These are phyloP conservation scores for Girardia tigrina DNA, from an alignment of 2,888 invertebrate species.

Conservation along the genomic window DNA sequence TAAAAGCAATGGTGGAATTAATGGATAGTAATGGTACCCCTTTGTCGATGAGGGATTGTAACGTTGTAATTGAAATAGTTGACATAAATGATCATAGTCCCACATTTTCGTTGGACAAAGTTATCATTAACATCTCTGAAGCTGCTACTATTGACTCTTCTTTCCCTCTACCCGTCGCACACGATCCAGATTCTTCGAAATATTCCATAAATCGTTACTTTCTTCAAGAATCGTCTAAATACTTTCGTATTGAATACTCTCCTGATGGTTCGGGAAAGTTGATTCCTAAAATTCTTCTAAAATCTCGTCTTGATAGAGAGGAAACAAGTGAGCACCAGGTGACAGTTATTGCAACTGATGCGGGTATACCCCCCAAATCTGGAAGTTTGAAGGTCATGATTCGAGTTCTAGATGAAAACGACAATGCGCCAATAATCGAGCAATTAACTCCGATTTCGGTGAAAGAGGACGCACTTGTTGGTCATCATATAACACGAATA, in stretches of 20 bases:
- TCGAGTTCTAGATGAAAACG: conserved; percentile 36
- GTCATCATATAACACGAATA: conserved; percentile 30
- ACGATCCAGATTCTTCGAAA: conserved; percentile 31
- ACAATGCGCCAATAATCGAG: conserved; percentile 36
- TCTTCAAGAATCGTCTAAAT: conserved; percentile 25
- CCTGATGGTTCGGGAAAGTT: conserved; percentile 28
- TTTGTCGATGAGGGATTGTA: conserved; percentile 25
- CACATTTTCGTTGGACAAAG: conserved; percentile 12
- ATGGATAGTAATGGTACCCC: neutral
- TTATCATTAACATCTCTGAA: conserved; percentile 32
- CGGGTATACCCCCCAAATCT: conserved; percentile 30
- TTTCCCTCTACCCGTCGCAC: conserved; percentile 33
- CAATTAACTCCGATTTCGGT: conserved; percentile 28
- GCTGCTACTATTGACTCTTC: conserved; percentile 30
- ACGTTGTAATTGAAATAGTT: conserved; percentile 32
- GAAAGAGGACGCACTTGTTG: conserved; percentile 29
- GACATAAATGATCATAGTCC: conserved; percentile 36
- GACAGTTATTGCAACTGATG: conserved; percentile 34
- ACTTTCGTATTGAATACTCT: conserved; percentile 20
- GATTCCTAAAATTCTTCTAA: conserved; percentile 30
- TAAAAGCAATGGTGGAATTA: conserved; percentile 21
- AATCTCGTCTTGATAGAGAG: conserved; percentile 35
- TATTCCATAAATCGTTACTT: conserved; percentile 34
- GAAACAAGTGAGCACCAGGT: conserved; percentile 33
- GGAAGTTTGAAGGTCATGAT: conserved; percentile 35